These are phyloP conservation scores for Uromys caudimaculatus DNA, from an alignment of 2,797 vertebrate species.

Conservation along the genomic window DNA sequence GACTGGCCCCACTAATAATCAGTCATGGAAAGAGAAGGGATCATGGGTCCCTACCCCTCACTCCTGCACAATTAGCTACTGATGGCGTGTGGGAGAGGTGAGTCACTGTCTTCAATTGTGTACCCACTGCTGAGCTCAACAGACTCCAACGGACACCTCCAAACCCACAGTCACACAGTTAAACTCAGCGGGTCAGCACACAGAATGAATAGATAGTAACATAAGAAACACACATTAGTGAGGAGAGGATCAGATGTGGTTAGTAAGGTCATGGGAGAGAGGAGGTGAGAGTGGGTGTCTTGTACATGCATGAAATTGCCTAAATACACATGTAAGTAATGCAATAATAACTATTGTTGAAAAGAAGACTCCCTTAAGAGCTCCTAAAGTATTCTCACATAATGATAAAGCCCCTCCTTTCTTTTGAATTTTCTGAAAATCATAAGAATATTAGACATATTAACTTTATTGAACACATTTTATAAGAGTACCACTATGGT, in stretches of 20 bases:
- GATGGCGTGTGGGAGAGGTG: neutral
- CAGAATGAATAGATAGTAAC: neutral
- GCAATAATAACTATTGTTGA: neutral
- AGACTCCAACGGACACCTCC: neutral
- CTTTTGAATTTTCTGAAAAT: conserved; percentile 53
- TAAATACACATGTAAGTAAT: neutral
- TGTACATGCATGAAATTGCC: neutral
- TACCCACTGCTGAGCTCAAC: neutral
- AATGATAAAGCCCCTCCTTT: neutral
- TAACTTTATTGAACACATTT: neutral
- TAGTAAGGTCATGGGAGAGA: neutral
- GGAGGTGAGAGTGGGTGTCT: too few species aligned
- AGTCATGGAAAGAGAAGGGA: too few species aligned
- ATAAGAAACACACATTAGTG: neutral
- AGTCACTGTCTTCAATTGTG: neutral
- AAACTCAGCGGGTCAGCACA: neutral
- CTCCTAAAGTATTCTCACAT: conserved; percentile 14
- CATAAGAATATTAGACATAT: neutral
- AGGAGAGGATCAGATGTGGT: neutral
- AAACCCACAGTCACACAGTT: neutral
- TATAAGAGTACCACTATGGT: neutral
- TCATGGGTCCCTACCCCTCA: neutral
- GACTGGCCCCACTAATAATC: neutral
- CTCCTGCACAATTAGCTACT: neutral
- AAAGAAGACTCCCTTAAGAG: neutral